phyloP scores from a whole-genome alignment of 2,888 invertebrate genomes.

The Torymus aiolomorphi region DNA sequence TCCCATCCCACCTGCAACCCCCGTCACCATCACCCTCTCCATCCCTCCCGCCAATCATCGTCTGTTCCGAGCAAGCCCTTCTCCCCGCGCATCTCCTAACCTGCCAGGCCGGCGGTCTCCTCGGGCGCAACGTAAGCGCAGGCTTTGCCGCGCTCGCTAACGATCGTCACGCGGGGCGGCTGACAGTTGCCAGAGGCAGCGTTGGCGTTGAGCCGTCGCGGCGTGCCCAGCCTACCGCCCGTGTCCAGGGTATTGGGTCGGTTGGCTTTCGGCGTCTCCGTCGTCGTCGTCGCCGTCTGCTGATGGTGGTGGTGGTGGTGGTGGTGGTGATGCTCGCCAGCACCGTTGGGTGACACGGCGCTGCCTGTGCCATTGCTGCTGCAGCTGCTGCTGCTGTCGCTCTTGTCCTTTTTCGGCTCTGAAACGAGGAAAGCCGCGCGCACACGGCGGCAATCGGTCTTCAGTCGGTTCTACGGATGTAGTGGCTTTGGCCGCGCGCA shows the following conservation, averaged over 20 bases:
- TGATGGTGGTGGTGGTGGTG: constrained; percentile 50
- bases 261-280: constrained; percentile 79
- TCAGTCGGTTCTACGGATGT: no score
- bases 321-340: constrained; percentile 69
- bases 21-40: no score
- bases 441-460: not conserved
- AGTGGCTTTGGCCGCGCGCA: not conserved
- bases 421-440: constrained; percentile 73
- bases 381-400: constrained; percentile 78
- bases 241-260: constrained; percentile 87
- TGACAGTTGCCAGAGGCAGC: constrained; percentile 6
- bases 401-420: constrained; percentile 96
- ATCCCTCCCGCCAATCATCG: no score
- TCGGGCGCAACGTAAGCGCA: constrained; percentile 36
- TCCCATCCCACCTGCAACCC: no score
- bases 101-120: constrained; percentile 53
- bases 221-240: constrained; percentile 77
- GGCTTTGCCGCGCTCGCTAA: constrained; percentile 47
- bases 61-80: not conserved
- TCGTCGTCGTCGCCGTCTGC: constrained; percentile 60
- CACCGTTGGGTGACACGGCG: constrained; percentile 67
- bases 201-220: constrained; percentile 28
- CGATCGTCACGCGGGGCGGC: constrained; percentile 50
- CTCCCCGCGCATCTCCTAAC: constrained; percentile 52
- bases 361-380: constrained; percentile 79